Base-by-base conservation (phyloP, 35 echinoderm and acorn worm species). In the Ophioderma brevispina region DNA sequence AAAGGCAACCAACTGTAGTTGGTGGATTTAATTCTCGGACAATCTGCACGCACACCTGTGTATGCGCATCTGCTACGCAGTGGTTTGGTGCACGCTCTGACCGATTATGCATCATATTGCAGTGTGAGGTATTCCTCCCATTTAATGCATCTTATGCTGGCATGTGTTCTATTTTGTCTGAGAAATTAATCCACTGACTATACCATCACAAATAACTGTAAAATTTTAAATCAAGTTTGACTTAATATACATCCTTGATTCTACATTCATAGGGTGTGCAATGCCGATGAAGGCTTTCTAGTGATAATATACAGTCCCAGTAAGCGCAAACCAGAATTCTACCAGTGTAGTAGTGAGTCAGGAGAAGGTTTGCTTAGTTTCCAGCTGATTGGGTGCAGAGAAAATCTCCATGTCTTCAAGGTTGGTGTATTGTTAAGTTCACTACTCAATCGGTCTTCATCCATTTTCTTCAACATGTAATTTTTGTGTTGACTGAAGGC, bases 381-480 rank as follows among this genome's bases (percentile, higher is more conserved):
- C 80, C 76, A 91, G 79, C 85, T 99, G 30, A 80, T 92, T 36
- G 91, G 91, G 14, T 99, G 97, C 82, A 75, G 95, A 36, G 96
- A 98, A 90, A 91, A 98, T 31, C 80, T 98, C 0, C 96, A 98
- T 49, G 33, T 92, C 3, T 95, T 87, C 87, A 99, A 95, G 91
- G 97, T 99, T 91, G 30, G 50, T 13, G 40, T 31, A 8, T 46
- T 46, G 41, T 46, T 46, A n/a, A n/a, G n/a, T n/a, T n/a, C n/a
- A n/a, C n/a, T n/a, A n/a, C n/a, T n/a, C n/a, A n/a, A n/a, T n/a
- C n/a, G n/a, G n/a, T n/a, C n/a, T n/a, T n/a, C n/a, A n/a, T n/a
- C n/a, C n/a, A n/a, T n/a, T n/a, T n/a, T n/a, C n/a, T n/a, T n/a
- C n/a, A n/a, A n/a, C n/a, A n/a, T n/a, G n/a, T n/a, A n/a, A n/a